These are phyloP conservation scores for Melanotaenia boesemani DNA, from an alignment of 2,797 vertebrate genomes.

Conservation along the genomic window DNA sequence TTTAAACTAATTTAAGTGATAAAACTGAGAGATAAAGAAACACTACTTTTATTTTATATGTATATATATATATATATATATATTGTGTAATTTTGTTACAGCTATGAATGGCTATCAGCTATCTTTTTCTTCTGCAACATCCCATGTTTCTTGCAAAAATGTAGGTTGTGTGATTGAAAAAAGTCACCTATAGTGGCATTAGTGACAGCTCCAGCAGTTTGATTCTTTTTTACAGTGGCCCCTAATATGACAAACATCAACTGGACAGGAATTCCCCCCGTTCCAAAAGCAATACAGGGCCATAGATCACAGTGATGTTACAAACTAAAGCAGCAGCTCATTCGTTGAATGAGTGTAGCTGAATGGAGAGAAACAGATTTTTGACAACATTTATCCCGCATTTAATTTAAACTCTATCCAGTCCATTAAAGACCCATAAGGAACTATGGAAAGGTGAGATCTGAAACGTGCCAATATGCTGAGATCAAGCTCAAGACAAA, in stretches of 20 bases:
- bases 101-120: neutral
- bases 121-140: neutral
- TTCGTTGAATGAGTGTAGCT: neutral
- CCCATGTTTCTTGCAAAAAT: neutral
- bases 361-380: neutral
- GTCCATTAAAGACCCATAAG: constrained; percentile 2
- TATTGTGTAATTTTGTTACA: neutral
- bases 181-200: neutral
- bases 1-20: neutral
- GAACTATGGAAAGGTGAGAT: neutral
- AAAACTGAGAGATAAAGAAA: neutral
- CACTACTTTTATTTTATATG: neutral
- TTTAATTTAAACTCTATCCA: neutral
- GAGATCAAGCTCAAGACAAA: neutral
- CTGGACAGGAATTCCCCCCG: neutral
- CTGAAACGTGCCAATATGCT: neutral
- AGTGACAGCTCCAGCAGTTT: neutral
- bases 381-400: neutral
- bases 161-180: neutral
- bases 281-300: neutral
- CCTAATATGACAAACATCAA: neutral
- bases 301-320: neutral
- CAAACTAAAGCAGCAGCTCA: neutral
- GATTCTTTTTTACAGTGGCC: neutral
- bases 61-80: neutral